Percentiles rank a stretch among this genome's conserved stretches.
Evolutionary conservation across 2,797 vertebrate genomes (phyloP).

Genomic region (Oceanodroma leucorhoa): DNA sequence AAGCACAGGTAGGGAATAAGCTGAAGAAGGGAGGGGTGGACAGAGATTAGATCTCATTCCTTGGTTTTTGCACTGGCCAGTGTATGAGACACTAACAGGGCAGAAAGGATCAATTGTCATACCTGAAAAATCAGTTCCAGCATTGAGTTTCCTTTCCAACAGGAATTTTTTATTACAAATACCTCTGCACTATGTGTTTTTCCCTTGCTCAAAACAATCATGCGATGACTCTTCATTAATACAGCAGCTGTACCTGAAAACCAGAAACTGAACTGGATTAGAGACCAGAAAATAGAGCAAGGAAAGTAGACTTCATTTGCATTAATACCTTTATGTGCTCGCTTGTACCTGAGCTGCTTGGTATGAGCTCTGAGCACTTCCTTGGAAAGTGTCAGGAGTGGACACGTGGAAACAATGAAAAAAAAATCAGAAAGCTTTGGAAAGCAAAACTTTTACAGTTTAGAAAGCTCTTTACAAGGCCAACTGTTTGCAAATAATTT

Average conservation of each 20-base stretch:
- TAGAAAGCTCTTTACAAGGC: neutral
- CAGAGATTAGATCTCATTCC: neutral
- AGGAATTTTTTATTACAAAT: neutral
- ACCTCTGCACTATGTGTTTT: neutral
- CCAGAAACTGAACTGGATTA: neutral
- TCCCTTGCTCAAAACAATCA: neutral
- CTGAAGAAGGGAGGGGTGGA: neutral
- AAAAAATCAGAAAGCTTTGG: neutral
- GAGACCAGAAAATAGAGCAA: neutral
- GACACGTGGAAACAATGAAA: neutral
- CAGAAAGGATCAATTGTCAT: neutral
- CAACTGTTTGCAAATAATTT: constrained; percentile 38
- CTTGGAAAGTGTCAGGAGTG: neutral
- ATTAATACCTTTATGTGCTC: neutral
- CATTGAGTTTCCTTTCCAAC: neutral
- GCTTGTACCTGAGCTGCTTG: neutral
- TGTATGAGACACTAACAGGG: neutral
- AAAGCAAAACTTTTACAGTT: neutral
- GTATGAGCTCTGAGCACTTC: neutral
- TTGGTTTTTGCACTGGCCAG: neutral
- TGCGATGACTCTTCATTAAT: neutral
- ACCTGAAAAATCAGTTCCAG: neutral
- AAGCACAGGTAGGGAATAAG: neutral
- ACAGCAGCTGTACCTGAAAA: neutral
- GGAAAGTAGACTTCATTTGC: neutral